Evolutionary conservation across 2,797 vertebrate genomes (phyloP).

Genomic region (Helicolenus hilgendorfi): DNA sequence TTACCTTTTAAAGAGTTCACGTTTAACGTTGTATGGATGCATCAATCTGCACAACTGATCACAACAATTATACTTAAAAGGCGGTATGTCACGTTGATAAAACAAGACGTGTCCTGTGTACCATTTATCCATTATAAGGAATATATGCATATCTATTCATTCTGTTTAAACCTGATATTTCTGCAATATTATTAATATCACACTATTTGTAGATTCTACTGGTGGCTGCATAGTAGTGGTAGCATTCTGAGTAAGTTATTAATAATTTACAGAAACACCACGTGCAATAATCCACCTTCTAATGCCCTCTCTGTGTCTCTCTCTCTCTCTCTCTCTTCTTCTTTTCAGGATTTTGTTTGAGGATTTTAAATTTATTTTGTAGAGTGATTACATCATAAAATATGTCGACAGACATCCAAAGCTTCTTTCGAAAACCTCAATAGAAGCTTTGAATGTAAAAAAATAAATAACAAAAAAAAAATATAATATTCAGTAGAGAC

Average conservation of each 20-base stretch:
- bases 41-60: not conserved
- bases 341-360: too few relatives aligned
- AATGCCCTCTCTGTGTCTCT: too few relatives aligned
- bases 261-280: not conserved
- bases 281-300: too few relatives aligned
- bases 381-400: too few relatives aligned
- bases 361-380: too few relatives aligned
- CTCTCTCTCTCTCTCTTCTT: not conserved
- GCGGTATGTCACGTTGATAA: not conserved
- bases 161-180: not conserved
- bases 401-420: too few relatives aligned
- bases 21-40: not conserved
- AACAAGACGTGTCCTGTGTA: not conserved
- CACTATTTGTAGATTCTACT: not conserved
- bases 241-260: not conserved
- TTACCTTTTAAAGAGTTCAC: not conserved
- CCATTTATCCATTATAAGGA: not conserved
- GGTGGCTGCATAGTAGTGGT: not conserved
- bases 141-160: too few relatives aligned
- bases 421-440: too few relatives aligned
- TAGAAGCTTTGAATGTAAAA: too few relatives aligned
- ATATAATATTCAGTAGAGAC: too few relatives aligned
- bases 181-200: not conserved
- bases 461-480: too few relatives aligned
- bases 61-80: not conserved